Evolutionary conservation across 2,113 vertebrate species (phyloP).

Genomic region (Actenoides hombroni): DNA sequence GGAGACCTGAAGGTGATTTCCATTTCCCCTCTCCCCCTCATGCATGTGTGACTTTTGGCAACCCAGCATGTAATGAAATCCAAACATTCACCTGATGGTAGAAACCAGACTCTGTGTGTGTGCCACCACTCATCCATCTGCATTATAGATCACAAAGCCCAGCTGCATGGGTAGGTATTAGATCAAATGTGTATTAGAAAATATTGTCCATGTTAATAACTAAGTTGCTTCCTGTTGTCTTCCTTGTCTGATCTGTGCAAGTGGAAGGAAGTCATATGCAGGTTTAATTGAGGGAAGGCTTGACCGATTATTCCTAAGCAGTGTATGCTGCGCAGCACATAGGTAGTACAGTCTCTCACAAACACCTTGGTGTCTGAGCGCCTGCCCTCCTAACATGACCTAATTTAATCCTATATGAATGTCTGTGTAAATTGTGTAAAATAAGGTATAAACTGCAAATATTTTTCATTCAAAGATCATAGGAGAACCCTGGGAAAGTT

Average conservation of each 20-base stretch:
- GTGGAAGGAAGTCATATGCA: not conserved
- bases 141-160: not conserved
- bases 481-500: not conserved
- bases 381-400: not conserved
- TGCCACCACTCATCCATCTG: not conserved
- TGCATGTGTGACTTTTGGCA: not conserved
- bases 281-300: not conserved
- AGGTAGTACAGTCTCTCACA: not conserved
- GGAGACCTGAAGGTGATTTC: not conserved
- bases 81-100: not conserved
- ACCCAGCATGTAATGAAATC: not conserved
- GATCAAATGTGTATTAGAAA: not conserved
- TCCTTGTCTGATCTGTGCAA: not conserved
- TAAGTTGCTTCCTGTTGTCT: not conserved
- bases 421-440: not conserved
- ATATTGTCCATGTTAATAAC: not conserved
- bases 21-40: not conserved
- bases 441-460: not conserved
- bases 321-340: not conserved
- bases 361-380: fast-evolving
- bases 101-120: not conserved
- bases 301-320: not conserved
- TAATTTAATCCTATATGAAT: not conserved
- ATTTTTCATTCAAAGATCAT: not conserved
- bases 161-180: not conserved